Evolutionary conservation across 2,797 vertebrate genomes (phyloP).

Genomic region (Oryzias dopingdopingensis): DNA sequence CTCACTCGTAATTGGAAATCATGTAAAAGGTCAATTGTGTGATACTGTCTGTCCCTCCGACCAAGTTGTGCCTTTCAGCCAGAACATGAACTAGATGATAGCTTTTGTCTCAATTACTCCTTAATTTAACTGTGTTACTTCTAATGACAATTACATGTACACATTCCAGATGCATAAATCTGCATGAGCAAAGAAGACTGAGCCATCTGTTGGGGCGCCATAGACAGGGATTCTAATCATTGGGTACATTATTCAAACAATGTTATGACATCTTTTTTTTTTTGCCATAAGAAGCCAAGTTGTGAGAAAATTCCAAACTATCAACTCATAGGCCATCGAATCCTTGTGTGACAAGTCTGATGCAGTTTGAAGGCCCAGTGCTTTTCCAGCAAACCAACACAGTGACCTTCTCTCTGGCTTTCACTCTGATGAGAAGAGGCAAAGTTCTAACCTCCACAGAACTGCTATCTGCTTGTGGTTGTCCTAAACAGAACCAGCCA

Average conservation of each 20-base stretch:
- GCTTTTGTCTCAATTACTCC: constrained; percentile 58
- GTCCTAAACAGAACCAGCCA: constrained; percentile 72
- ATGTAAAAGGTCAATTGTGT: constrained; percentile 77
- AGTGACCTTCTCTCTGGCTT: constrained; percentile 50
- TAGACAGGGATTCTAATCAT: constrained; percentile 58
- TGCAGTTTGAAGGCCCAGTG: constrained; percentile 30
- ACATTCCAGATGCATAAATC: constrained; percentile 65
- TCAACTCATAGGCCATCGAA: constrained; percentile 27
- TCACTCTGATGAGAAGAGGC: constrained; percentile 64
- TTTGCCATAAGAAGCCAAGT: constrained; percentile 37
- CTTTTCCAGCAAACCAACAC: constrained; percentile 45
- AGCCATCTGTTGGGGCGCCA: constrained; percentile 66
- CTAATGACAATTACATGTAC: constrained; percentile 63
- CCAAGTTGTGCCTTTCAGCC: constrained; percentile 60
- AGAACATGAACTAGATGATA: constrained; percentile 61
- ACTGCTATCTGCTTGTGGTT: constrained; percentile 54
- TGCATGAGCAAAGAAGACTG: constrained; percentile 54
- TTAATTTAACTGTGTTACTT: constrained; percentile 47
- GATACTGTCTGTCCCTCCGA: constrained; percentile 60
- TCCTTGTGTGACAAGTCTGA: constrained; percentile 12
- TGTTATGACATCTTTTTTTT: constrained; percentile 65
- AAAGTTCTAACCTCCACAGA: constrained; percentile 56
- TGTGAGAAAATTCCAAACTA: constrained; percentile 26
- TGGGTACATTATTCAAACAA: constrained; percentile 62
- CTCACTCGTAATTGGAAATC: constrained; percentile 75